phyloP scores from a whole-genome alignment of 2,888 invertebrate genomes.

The Ptychoptera contaminata region DNA sequence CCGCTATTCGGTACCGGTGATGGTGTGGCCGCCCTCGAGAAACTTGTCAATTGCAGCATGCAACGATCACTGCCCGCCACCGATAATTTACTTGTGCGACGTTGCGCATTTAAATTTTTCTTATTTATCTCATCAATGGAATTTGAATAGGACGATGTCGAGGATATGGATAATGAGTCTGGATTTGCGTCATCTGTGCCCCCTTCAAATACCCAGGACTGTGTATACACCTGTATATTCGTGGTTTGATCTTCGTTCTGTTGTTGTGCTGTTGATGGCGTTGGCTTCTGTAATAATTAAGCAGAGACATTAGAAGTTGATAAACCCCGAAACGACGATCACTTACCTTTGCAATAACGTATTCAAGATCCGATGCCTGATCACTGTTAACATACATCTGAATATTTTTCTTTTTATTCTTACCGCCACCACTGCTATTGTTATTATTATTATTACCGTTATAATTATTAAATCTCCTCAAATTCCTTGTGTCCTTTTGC shows the following conservation, averaged over 20 bases:
- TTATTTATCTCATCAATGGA: constrained; percentile 8
- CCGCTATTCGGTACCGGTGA: constrained; percentile 31
- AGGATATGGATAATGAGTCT: constrained; percentile 10
- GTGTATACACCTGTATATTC: constrained; percentile 16
- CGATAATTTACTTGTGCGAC: constrained; percentile 14
- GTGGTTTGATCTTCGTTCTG: neutral
- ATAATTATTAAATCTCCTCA: too few species aligned
- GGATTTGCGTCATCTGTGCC: constrained; percentile 7
- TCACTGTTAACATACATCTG: constrained; percentile 18
- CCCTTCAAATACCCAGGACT: constrained; percentile 34
- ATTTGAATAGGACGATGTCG: constrained; percentile 16
- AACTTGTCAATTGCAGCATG: constrained; percentile 34
- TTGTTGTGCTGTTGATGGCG: neutral
- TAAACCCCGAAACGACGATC: neutral
- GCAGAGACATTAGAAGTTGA: neutral
- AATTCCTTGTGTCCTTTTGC: too few species aligned
- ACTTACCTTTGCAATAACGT: constrained; percentile 36
- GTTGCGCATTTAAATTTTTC: neutral
- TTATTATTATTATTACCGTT: too few species aligned
- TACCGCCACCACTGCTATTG: neutral
- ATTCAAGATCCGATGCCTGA: constrained; percentile 35
- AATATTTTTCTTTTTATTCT: neutral
- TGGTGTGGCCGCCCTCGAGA: constrained; percentile 28
- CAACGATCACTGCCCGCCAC: constrained; percentile 31
- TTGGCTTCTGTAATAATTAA: constrained; percentile 17